Conservation (phyloP, 2,113 vertebrate species). For the Marcusenius ussheri region DNA sequence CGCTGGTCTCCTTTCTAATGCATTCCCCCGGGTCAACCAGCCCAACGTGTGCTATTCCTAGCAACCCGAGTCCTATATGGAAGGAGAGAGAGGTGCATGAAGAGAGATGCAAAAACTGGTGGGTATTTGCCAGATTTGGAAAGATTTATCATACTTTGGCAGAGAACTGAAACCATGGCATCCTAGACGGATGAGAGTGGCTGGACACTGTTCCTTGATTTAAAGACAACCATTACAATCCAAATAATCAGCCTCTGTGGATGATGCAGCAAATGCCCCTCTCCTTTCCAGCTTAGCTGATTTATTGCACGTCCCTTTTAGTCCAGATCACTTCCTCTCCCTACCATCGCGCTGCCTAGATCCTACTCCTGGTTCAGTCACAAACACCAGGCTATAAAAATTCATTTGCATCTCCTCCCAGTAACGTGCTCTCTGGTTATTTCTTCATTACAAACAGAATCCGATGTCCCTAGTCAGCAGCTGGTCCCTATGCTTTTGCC, state of each 20-base stretch:
- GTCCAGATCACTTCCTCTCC: not conserved
- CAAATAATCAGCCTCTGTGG: conserved; percentile 16
- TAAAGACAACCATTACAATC: conserved; percentile 4
- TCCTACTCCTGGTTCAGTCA: not conserved
- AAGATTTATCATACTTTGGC: conserved; percentile 25
- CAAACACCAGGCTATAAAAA: not conserved
- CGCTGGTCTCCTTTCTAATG: not conserved
- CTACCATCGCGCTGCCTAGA: not conserved
- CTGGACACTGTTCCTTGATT: not conserved
- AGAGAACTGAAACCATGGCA: conserved; percentile 13
- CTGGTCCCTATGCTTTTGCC: not conserved
- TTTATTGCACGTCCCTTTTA: not conserved
- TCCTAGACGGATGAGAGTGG: conserved; percentile 12
- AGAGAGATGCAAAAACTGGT: not conserved
- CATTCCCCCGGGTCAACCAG: not conserved
- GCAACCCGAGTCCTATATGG: not conserved
- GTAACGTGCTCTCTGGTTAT: not conserved
- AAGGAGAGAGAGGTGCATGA: not conserved
- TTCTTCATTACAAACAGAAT: not conserved
- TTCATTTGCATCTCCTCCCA: not conserved
- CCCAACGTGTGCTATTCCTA: not conserved
- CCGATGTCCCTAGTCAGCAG: not conserved
- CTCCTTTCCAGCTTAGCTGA: not conserved
- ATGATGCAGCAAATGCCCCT: not conserved
- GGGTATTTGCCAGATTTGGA: conserved; percentile 23